phyloP scores from a whole-genome alignment of 1,140 invertebrate species.

The Doryteuthis pealeii region DNA sequence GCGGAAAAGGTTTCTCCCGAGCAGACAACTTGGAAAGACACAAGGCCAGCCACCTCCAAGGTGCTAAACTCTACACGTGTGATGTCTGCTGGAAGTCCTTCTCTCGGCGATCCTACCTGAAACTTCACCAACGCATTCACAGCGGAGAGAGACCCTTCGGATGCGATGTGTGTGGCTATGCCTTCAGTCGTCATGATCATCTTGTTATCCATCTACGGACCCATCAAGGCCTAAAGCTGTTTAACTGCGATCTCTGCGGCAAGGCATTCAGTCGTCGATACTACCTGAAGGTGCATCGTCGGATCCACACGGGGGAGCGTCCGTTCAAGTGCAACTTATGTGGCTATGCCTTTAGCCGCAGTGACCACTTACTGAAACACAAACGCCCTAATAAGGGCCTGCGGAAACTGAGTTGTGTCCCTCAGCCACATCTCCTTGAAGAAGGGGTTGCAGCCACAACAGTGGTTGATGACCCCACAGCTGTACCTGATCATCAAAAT shows the following conservation, averaged over 20 bases:
- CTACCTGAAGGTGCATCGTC: too few species aligned
- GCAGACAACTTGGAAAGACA: neutral
- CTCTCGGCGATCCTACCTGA: conserved; percentile 20
- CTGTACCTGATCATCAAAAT: too few species aligned
- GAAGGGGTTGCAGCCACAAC: too few species aligned
- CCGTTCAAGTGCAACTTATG: too few species aligned
- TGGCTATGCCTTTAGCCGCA: conserved; percentile 9
- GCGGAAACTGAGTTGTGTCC: conserved; percentile 60
- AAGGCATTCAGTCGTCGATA: too few species aligned
- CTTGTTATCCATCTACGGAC: neutral
- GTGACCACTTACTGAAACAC: conserved; percentile 52
- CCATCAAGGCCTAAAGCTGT: neutral
- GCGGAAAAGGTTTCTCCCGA: neutral
- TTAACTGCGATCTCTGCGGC: too few species aligned
- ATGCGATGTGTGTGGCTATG: conserved; percentile 19
- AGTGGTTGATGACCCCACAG: too few species aligned
- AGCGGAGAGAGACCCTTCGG: conserved; percentile 31
- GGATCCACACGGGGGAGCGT: too few species aligned
- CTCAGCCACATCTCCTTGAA: conserved; percentile 4
- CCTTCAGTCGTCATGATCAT: neutral
- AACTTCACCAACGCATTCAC: conserved; percentile 34
- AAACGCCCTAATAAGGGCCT: conserved; percentile 68
- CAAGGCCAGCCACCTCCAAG: neutral
- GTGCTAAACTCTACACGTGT: conserved; percentile 57
- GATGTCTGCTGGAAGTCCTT: conserved; percentile 23